Evolutionary conservation across 1,140 invertebrate genomes (phyloP).

Genomic region (Chrysoperla carnea): DNA sequence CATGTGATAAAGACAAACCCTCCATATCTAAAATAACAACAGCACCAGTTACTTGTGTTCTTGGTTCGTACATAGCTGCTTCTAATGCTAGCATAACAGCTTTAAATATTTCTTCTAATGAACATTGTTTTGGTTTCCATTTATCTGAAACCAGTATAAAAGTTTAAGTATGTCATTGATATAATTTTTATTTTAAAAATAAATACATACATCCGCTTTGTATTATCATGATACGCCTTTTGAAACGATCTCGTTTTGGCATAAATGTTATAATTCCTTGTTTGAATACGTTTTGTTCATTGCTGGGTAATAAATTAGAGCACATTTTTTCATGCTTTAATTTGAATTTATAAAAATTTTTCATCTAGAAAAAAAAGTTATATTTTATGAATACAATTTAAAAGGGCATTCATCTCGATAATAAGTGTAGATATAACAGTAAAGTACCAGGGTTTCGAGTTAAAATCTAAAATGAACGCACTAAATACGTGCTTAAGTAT

Average conservation of each 20-base stretch:
- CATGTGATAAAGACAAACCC: conserved; percentile 41
- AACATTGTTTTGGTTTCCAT: conserved; percentile 44
- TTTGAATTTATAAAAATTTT: conserved; percentile 36
- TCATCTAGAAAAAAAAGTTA: conserved; percentile 26
- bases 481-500: no score
- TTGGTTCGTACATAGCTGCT: conserved; percentile 38
- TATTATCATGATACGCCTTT: conserved; percentile 32
- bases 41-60: conserved; percentile 39
- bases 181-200: not conserved
- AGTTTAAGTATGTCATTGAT: not conserved
- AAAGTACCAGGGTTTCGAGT: no score
- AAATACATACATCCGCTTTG: conserved; percentile 31
- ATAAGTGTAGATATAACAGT: no score
- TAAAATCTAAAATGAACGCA: not conserved
- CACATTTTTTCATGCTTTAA: conserved; percentile 31
- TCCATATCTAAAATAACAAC: conserved; percentile 50
- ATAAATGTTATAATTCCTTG: conserved; percentile 34
- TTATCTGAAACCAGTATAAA: conserved; percentile 23
- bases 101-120: conserved; percentile 34
- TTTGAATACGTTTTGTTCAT: conserved; percentile 26
- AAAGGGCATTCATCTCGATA: not conserved
- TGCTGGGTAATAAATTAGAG: conserved; percentile 26
- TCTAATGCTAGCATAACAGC: conserved; percentile 35
- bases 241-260: conserved; percentile 31
- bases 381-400: conserved; percentile 1